phyloP scores from a whole-genome alignment of 2,888 invertebrate species.

The Altica lythri region DNA sequence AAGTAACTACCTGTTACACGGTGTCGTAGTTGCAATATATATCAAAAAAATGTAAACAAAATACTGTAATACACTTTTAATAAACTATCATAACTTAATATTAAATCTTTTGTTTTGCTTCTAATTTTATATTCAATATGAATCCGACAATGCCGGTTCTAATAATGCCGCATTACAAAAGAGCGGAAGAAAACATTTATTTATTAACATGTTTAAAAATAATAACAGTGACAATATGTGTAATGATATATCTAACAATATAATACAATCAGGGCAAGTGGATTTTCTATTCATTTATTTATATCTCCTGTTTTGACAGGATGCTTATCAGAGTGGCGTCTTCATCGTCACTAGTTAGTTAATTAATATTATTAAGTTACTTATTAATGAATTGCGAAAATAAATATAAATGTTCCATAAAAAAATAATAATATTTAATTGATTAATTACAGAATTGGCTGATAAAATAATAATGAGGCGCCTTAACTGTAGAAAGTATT shows the following conservation, averaged over 20 bases:
- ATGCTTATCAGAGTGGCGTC: not conserved
- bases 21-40: too few relatives aligned
- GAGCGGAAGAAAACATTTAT: conserved; percentile 4
- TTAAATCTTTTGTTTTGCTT: too few relatives aligned
- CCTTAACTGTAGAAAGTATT: too few relatives aligned
- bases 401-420: conserved; percentile 1
- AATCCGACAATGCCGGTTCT: too few relatives aligned
- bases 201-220: conserved; percentile 1
- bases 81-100: too few relatives aligned
- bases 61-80: too few relatives aligned
- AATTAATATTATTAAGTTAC: not conserved
- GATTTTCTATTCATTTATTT: not conserved
- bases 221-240: not conserved
- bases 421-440: not conserved
- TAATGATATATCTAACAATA: not conserved
- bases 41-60: too few relatives aligned
- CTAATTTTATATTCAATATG: too few relatives aligned
- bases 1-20: too few relatives aligned
- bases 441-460: too few relatives aligned
- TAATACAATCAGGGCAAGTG: not conserved
- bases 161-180: not conserved
- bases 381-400: conserved; percentile 5
- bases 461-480: too few relatives aligned
- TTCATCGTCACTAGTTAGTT: not conserved
- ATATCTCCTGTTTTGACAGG: not conserved